Conservation (phyloP, 1,140 invertebrate species). For the Drosophila teissieri region DNA sequence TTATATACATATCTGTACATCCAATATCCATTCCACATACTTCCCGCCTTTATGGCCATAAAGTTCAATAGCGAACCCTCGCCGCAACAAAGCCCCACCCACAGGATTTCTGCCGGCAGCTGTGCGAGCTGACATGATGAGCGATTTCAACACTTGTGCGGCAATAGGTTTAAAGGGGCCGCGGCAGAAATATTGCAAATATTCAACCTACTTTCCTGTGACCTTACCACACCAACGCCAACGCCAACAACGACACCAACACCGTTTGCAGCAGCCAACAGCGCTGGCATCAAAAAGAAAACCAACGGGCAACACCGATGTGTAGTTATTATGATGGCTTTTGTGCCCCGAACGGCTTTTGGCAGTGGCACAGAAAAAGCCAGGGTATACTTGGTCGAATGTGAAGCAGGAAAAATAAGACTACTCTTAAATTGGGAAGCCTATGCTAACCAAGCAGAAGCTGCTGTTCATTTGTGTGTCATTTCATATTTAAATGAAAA, state of each 20-base stretch:
- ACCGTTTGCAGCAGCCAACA: conserved; percentile 5
- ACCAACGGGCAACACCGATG: conserved; percentile 38
- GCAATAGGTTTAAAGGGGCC: conserved; percentile 67
- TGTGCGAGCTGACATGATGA: conserved; percentile 70
- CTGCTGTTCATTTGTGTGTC: too few species aligned
- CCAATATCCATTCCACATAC: conserved; percentile 24
- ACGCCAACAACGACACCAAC: conserved; percentile 19
- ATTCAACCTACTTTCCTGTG: conserved; percentile 71
- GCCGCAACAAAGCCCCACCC: background rate
- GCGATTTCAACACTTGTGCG: conserved; percentile 78
- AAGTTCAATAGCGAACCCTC: conserved; percentile 59
- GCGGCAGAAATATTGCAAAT: conserved; percentile 61
- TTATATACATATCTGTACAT: conserved; percentile 14
- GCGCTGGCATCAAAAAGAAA: conserved; percentile 11
- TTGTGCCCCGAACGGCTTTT: conserved; percentile 58
- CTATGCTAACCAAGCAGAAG: background rate
- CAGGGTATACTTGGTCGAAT: background rate
- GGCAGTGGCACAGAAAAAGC: conserved; percentile 24
- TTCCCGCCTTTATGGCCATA: conserved; percentile 40
- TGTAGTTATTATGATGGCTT: conserved; percentile 73
- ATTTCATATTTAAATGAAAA: too few species aligned
- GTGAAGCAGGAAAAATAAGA: background rate
- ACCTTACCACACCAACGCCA: conserved; percentile 34
- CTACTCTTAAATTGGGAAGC: conserved; percentile 3
- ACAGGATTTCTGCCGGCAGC: conserved; percentile 38